Base-by-base conservation (phyloP, 53 echinoderm and acorn worm species). In the Henricia sp. region DNA sequence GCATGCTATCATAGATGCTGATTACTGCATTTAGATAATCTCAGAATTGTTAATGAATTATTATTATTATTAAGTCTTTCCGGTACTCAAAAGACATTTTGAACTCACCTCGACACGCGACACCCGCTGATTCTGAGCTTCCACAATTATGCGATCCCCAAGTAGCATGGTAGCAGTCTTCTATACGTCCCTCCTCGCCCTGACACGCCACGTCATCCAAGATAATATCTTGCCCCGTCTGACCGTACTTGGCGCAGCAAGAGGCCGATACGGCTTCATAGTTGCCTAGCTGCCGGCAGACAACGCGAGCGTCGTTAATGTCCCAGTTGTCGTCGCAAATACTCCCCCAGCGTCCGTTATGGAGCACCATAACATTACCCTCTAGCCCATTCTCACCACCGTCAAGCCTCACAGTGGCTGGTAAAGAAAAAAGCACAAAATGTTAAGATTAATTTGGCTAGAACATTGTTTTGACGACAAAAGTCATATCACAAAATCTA, bases 241-340 rank as follows among this genome's bases (percentile, higher is more conserved):
- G 68, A 67, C 87, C 83, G 32, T 85, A 89, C 62, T 83, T 86
- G 54, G 88, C 84, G 26, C 94, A 91, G 68, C 87, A 89, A 23
- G 91, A 86, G 30, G 87, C 78, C 1, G 94, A 85, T 23, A 91
- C 91, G 0, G 91, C 94, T 62, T 94, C 91, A 46, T 83, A 91
- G 80, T 94, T 94, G 35, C 94, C 94, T 2, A 94, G 87, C 68
- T 94, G 94, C 71, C 94, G 91, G 66, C 94, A 94, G 2, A 94
- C 83, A 19, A 94, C 94, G 86, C 78, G 42, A 12, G 91, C 94
- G 74, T 94, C 94, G 17, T 91, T 80, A 19, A 94, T 68, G 28
- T 89, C 94, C 94, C 94, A 94, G 84, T 86, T 91, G 71, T 94
- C 94, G 46, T 94, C 94, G 50, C 94, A 94, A 5, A 94, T 85